Base-by-base conservation (phyloP, 2,888 invertebrate genomes). In the Margaritifera margaritifera region DNA sequence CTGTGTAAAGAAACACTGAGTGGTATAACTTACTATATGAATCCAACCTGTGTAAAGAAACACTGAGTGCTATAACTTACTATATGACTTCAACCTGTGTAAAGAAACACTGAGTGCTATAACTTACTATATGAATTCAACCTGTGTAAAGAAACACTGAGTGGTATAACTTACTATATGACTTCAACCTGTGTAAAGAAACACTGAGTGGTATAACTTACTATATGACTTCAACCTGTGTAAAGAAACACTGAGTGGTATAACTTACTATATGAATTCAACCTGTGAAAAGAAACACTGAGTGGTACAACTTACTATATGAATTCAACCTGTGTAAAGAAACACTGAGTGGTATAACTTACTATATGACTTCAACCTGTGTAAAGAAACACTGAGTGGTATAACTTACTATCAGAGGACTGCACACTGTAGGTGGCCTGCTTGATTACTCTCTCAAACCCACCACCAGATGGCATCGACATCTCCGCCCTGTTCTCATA, bases 351-450 rank as follows among this genome's bases (percentile, higher is more conserved):
- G 2, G 15, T 15, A 27, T 4, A 27, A 27, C 27, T 4, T 42
- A 42, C 42, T 11, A 42, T 42, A 42, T 2, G 2, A 42, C 42
- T 42, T 42, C 11, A 42, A 42, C 0, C 15, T 1, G 42, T 42
- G 15, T 42, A 42, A 42, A 42, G 2, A 15, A 42, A 2, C 42
- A 15, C 15, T 11, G 6, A 8, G 2, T 42, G 2, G 15, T 15
- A 42, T 2, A 42, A 73, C 72, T 70, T 68, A 77, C 77, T 77
- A 42, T 77, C 77, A 19, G 77, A 74, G 42, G 74, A 74, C 57
- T 77, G 77, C 8, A 77, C 68, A 67, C 77, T 77, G 61, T 77
- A 77, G 19, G 72, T 72, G 25, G 77, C 77, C 64, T 77, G 77
- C 67, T 77, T 77, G 55, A 77, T 74, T 51, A 74, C 77, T 60